Percentiles rank a stretch among this genome's conserved stretches.
Evolutionary conservation across 2,797 vertebrate species (phyloP).

Genomic region (Cynodonichthys magdalenae): DNA sequence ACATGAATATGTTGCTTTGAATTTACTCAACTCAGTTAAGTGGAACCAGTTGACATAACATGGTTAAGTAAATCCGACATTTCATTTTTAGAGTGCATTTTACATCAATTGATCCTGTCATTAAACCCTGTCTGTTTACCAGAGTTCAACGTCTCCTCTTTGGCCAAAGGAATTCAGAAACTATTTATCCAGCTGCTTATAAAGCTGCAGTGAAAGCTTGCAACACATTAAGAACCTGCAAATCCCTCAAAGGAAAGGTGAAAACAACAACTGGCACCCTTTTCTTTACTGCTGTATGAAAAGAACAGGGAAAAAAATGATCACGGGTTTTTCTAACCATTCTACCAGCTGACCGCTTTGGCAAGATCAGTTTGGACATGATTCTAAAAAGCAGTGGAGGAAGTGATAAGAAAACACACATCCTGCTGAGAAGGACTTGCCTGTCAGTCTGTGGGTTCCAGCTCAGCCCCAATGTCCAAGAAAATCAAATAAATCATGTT

Average conservation of each 20-base stretch:
- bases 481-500: constrained; percentile 11
- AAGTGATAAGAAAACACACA: constrained; percentile 68
- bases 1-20: too few relatives aligned
- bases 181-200: constrained; percentile 22
- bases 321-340: background rate
- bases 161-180: constrained; percentile 43
- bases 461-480: constrained; percentile 17
- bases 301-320: background rate
- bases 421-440: constrained; percentile 46
- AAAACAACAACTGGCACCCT: background rate
- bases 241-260: background rate
- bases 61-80: too few relatives aligned
- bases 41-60: too few relatives aligned
- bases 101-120: background rate
- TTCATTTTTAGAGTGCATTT: too few relatives aligned
- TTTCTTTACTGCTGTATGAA: background rate
- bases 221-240: constrained; percentile 7
- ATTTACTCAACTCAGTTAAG: too few relatives aligned
- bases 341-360: constrained; percentile 26
- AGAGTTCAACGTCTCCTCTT: constrained; percentile 46
- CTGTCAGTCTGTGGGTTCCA: constrained; percentile 52
- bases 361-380: constrained; percentile 7
- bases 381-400: constrained; percentile 39
- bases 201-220: constrained; percentile 13
- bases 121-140: constrained; percentile 12